A percentile compares a stretch with the other conserved stretches of the same genome.
These are phyloP conservation scores for Clinocottus analis DNA, from an alignment of 2,113 vertebrate species.

Conservation along the genomic window DNA sequence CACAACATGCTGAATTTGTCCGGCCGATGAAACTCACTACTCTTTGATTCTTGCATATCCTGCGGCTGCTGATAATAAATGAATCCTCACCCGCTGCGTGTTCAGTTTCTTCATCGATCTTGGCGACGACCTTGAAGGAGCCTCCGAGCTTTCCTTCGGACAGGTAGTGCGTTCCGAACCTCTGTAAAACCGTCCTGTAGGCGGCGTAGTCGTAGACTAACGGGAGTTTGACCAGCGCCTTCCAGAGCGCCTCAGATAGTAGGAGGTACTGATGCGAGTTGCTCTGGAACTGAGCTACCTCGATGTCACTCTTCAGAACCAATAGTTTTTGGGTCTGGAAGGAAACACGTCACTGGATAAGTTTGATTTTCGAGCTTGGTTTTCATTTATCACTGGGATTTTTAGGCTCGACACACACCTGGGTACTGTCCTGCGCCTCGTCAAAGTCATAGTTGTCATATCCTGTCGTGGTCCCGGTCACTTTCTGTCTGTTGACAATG, in stretches of 20 bases:
- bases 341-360: background rate
- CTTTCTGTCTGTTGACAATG: conserved; percentile 18
- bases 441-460: conserved; percentile 54
- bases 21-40: background rate
- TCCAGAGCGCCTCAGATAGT: conserved; percentile 90
- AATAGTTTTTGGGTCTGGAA: conserved; percentile 82
- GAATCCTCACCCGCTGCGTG: conserved; percentile 70
- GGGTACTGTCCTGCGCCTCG: background rate
- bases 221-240: conserved; percentile 85
- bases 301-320: conserved; percentile 87
- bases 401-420: conserved; percentile 32
- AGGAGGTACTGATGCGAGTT: conserved; percentile 84
- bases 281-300: conserved; percentile 90
- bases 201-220: conserved; percentile 83
- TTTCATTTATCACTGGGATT: background rate
- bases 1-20: background rate
- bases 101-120: conserved; percentile 76
- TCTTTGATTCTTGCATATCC: background rate
- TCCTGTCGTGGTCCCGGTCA: conserved; percentile 59
- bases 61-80: background rate
- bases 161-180: conserved; percentile 90
- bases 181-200: conserved; percentile 84
- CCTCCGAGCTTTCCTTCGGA: conserved; percentile 90
- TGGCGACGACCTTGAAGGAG: conserved; percentile 82
- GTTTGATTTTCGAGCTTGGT: background rate